A percentile compares a stretch with the other conserved stretches of the same genome.
Evolutionary conservation across 2,113 vertebrate species (phyloP).

Genomic region (Phrynosoma blainvillii): DNA sequence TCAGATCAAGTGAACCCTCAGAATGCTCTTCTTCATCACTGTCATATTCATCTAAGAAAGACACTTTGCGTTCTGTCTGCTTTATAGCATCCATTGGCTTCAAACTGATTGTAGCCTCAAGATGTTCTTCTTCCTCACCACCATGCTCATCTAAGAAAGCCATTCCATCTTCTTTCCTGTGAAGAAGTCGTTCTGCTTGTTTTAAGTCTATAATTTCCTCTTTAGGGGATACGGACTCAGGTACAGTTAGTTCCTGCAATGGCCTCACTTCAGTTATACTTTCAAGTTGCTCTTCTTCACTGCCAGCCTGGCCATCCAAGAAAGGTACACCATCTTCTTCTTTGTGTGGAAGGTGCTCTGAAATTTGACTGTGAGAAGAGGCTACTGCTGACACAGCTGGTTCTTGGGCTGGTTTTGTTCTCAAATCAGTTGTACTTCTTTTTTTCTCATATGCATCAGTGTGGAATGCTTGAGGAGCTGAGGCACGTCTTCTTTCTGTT

Average conservation of each 20-base stretch:
- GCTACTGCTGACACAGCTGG: not conserved
- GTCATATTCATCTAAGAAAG: not conserved
- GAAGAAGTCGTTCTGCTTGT: not conserved
- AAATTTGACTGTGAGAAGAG: not conserved
- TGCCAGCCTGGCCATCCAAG: not conserved
- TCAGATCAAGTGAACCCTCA: too few relatives aligned
- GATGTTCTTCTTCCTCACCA: not conserved
- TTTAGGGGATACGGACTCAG: not conserved
- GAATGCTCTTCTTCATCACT: not conserved
- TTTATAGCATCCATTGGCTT: not conserved
- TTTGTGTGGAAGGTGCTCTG: not conserved
- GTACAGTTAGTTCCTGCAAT: not conserved
- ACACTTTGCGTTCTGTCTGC: not conserved
- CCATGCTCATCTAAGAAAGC: not conserved
- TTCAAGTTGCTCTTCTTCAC: not conserved
- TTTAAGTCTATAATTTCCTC: not conserved
- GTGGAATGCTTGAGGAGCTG: not conserved
- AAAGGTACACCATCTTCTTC: not conserved
- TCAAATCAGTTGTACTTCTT: not conserved
- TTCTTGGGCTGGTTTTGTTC: not conserved
- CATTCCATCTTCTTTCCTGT: conserved; percentile 16
- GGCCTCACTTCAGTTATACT: not conserved
- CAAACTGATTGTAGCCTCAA: not conserved
- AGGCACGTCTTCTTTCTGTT: not conserved
- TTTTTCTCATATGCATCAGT: not conserved